phyloP scores from a whole-genome alignment of 2,113 vertebrate genomes.

The Machaerirhynchus nigripectus region DNA sequence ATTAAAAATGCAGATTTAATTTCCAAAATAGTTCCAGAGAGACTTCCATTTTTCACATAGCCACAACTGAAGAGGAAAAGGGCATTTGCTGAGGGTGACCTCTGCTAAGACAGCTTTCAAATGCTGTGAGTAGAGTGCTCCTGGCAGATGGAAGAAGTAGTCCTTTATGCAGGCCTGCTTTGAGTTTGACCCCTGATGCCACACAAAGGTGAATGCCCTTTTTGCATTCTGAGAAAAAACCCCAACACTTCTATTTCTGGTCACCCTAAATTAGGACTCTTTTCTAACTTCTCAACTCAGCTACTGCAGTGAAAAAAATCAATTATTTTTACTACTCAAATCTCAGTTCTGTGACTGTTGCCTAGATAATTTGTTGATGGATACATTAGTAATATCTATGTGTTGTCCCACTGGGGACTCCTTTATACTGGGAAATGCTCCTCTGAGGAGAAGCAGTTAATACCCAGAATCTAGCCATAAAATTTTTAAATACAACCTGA shows the following conservation, averaged over 20 bases:
- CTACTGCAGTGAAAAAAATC: background rate
- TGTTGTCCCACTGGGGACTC: background rate
- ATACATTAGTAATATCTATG: background rate
- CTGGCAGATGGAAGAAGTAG: background rate
- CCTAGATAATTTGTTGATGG: constrained; percentile 12
- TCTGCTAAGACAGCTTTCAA: background rate
- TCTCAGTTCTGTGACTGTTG: background rate
- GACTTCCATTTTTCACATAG: background rate
- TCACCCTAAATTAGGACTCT: background rate
- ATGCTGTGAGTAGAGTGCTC: background rate
- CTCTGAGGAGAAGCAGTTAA: background rate
- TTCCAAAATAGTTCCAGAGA: background rate
- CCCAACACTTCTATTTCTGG: background rate
- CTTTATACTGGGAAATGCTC: background rate
- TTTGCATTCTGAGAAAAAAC: background rate
- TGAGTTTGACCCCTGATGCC: background rate
- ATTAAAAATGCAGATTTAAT: constrained; percentile 41
- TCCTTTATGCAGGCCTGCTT: background rate
- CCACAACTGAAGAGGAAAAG: background rate
- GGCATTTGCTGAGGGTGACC: background rate
- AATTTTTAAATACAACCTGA: background rate
- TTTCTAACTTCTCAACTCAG: background rate
- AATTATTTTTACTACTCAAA: background rate
- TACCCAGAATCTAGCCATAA: background rate
- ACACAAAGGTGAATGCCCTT: background rate